phyloP scores from a whole-genome alignment of 2,113 vertebrate genomes.

The Ammospiza caudacuta region DNA sequence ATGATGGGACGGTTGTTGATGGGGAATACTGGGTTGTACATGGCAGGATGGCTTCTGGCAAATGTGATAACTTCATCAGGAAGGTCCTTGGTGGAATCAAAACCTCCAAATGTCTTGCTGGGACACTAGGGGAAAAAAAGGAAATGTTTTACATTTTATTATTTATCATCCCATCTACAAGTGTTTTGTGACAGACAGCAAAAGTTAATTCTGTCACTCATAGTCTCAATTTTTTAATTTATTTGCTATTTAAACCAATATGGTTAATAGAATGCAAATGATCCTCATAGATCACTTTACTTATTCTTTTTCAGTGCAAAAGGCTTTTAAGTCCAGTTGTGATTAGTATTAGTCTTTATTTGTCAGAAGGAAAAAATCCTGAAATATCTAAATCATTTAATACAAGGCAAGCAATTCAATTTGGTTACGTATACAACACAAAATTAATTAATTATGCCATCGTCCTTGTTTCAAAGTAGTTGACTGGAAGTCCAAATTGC shows the following conservation, averaged over 20 bases:
- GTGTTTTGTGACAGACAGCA: background rate
- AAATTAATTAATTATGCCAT: background rate
- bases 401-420: background rate
- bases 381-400: background rate
- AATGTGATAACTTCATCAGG: conserved; percentile 98
- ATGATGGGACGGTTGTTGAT: conserved; percentile 94
- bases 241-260: background rate
- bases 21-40: conserved; percentile 93
- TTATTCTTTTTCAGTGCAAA: background rate
- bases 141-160: background rate
- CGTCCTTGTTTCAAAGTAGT: background rate
- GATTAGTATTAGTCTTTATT: background rate
- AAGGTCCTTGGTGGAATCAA: conserved; percentile 96
- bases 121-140: conserved; percentile 82
- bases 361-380: background rate
- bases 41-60: conserved; percentile 94
- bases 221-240: background rate
- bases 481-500: background rate
- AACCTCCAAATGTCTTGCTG: conserved; percentile 97
- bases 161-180: background rate
- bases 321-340: background rate
- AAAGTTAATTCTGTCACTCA: background rate
- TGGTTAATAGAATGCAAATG: background rate
- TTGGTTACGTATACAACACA: background rate
- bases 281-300: background rate